Base-by-base conservation (phyloP, 1,140 invertebrate genomes). In the Cotesia vestalis region DNA sequence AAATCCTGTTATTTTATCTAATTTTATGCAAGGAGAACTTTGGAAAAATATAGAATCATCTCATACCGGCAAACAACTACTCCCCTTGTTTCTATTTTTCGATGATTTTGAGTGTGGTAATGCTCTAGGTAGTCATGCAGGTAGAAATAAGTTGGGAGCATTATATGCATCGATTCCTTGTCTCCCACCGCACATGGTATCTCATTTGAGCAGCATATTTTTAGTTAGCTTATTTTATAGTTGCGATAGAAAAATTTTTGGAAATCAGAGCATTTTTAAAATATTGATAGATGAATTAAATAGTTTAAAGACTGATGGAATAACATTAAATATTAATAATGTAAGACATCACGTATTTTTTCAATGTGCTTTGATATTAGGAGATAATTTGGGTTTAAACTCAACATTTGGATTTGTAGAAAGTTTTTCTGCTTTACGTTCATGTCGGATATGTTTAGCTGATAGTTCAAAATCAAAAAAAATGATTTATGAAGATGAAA, bases 341-440 rank as follows among this genome's bases (percentile, higher is more conserved):
- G 38, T 17, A 4, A 38, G 51, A 66, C 3, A 27, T 46, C 9
- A 9, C 0, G 9, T 51, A 14, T 52, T 51, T 51, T 66, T 66
- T 66, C 36, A 40, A 40, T 40, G 38, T 40, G 38, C 4, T 40
- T 40, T 40, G 53, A 67, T 84, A 55, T 40, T 78, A 8, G 83
- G 82, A 6, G 83, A 85, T 73, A 85, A 85, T 69, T 73, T 84
- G 53, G 78, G 81, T 20, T 5, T 83, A 4, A 76, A 85, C 69
- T 67, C 64, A n/a, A 68, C 83, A 11, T 55, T 83, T 17, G 83
- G 80, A 27, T 81, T 83, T 55, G 61, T 38, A 34, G 77, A 79
- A 72, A 77, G 71, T 66, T 83, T 84, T 72, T 72, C 71, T 35
- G 57, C 75, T 8, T 76, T 69, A 62, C 69, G 69, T 67, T 79